Base-by-base conservation (phyloP, 2,113 vertebrate species). In the Amphiprion ocellaris region DNA sequence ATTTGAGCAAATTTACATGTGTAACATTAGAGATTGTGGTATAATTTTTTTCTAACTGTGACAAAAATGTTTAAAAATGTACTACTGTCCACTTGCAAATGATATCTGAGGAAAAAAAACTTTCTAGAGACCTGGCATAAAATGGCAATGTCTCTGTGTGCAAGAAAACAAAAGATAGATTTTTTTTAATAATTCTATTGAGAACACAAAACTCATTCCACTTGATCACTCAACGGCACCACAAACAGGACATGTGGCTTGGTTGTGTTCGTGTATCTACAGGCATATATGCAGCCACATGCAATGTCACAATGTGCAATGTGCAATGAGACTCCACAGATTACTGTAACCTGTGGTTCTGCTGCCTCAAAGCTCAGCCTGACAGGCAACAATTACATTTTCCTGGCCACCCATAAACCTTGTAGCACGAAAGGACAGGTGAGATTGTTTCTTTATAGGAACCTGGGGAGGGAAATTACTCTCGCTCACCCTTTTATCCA, bases 391-490 rank as follows among this genome's bases (percentile, higher is more conserved):
- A 83, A 81, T 88, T 74, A 83, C 80, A 76, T 53, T 82, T 81
- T 85, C 77, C 82, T 23, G 37, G 54, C 68, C 14, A 16, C 72
- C 76, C 64, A 56, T 87, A 87, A 84, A 87, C 33, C 79, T 77
- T 86, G 49, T 58, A 58, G 69, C 81, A 50, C 26, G 64, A 80
- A 63, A 68, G 73, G 66, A 26, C 71, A 88, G 84, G 78, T 71
- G 81, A 89, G 81, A 69, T 71, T 6, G 46, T 70, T 79, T 82
- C 86, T 86, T 88, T 78, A 82, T 77, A 69, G 83, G 65, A 82
- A 79, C n/a, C 71, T 16, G 54, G 63, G 74, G 50, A 78, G 70
- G 46, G 56, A 66, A 77, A 78, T 28, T 56, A 23, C 53, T 26
- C 59, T 52, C 33, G 56, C 37, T 46, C 12, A 17, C 52, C 1